Evolutionary conservation across 2,888 invertebrate genomes (phyloP).

Genomic region (Loripinus fragilis): DNA sequence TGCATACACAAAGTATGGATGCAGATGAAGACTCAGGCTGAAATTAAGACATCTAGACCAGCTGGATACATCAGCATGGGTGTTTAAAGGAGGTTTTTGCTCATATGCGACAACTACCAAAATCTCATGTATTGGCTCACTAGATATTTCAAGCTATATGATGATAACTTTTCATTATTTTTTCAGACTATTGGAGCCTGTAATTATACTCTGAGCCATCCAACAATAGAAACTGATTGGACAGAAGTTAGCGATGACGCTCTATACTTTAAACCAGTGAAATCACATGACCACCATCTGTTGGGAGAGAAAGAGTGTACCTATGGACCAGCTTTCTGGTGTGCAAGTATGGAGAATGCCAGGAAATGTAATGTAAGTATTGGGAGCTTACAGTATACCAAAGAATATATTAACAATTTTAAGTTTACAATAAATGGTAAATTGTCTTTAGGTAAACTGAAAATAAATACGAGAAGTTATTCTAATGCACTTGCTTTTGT

Average conservation of each 20-base stretch:
- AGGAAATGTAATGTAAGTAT: slow-evolving; percentile 71
- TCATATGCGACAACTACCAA: too few relatives aligned
- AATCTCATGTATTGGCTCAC: too few relatives aligned
- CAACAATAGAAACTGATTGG: too few relatives aligned
- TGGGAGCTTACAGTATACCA: background rate
- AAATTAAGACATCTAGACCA: too few relatives aligned
- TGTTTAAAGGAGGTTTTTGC: too few relatives aligned
- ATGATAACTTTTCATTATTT: background rate
- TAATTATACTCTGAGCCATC: too few relatives aligned
- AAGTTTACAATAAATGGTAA: background rate
- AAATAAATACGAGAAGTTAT: background rate
- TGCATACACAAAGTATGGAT: too few relatives aligned
- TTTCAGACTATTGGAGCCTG: slow-evolving; percentile 66
- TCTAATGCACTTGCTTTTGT: background rate
- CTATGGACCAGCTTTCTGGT: slow-evolving; percentile 78
- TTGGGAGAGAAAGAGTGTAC: slow-evolving; percentile 74
- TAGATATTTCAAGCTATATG: too few relatives aligned
- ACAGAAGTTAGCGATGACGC: slow-evolving; percentile 41
- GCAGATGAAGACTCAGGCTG: too few relatives aligned
- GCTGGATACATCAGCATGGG: too few relatives aligned
- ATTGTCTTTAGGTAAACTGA: background rate
- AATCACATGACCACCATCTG: too few relatives aligned
- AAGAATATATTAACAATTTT: background rate
- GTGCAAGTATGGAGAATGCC: slow-evolving; percentile 69
- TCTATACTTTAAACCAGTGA: slow-evolving; percentile 52